Conservation (phyloP, 2,888 invertebrate genomes). For the Clistopyga incitator region DNA sequence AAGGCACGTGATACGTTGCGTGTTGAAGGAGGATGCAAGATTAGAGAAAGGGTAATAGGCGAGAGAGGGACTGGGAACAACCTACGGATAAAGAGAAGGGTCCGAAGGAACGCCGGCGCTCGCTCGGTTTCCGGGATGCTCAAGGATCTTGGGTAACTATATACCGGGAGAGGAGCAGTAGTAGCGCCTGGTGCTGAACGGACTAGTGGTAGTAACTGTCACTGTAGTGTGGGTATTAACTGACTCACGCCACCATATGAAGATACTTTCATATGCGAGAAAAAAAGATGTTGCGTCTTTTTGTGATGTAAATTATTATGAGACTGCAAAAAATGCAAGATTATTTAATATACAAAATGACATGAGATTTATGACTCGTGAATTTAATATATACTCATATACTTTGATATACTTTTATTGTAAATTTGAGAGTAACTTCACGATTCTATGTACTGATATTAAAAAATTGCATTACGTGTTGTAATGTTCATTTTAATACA, state of each 20-base stretch:
- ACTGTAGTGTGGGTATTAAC: not conserved
- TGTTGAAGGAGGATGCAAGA: not conserved
- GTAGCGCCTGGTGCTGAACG: slow-evolving; percentile 17
- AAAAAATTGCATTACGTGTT: too few species aligned
- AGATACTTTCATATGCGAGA: not conserved
- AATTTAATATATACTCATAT: too few species aligned
- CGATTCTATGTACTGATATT: too few species aligned
- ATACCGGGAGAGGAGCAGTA: slow-evolving; percentile 30
- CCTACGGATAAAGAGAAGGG: slow-evolving; percentile 47
- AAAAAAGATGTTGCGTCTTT: not conserved
- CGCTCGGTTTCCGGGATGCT: slow-evolving; percentile 42
- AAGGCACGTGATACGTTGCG: slow-evolving; percentile 16
- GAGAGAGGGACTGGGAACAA: slow-evolving; percentile 26
- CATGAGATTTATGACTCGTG: too few species aligned
- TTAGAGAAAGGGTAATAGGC: slow-evolving; percentile 30
- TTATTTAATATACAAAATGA: too few species aligned
- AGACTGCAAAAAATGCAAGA: too few species aligned
- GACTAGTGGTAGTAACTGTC: not conserved
- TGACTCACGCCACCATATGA: not conserved
- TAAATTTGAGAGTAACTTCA: too few species aligned
- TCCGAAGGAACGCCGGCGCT: slow-evolving; percentile 48
- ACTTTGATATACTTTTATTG: too few species aligned
- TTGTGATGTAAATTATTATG: not conserved
- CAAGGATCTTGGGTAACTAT: slow-evolving; percentile 56
- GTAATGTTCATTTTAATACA: too few species aligned